phyloP scores from a whole-genome alignment of 2,888 invertebrate genomes.

The Exephanes ischioxanthus region DNA sequence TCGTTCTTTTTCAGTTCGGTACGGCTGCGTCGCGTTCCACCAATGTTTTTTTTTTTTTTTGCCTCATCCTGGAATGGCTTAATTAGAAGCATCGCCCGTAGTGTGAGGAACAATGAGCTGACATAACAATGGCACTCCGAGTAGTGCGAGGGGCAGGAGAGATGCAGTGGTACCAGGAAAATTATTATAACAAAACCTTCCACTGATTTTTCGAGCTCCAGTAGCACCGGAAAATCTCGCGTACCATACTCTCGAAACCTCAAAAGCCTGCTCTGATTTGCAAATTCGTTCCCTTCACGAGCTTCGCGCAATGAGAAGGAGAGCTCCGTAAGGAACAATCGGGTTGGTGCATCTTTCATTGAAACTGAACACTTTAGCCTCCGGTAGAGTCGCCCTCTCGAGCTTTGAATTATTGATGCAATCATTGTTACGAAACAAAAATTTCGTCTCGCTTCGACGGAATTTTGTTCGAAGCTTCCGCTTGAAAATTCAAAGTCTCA shows the following conservation, averaged over 20 bases:
- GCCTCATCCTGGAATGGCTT: slow-evolving; percentile 70
- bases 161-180: slow-evolving; percentile 24
- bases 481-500: not conserved
- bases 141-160: slow-evolving; percentile 7
- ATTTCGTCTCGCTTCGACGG: not conserved
- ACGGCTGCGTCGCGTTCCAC: not conserved
- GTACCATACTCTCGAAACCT: not conserved
- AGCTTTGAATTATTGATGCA: slow-evolving; percentile 1
- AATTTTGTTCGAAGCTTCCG: not conserved
- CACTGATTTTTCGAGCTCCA: slow-evolving; percentile 5
- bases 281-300: not conserved
- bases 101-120: slow-evolving; percentile 50
- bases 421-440: not conserved
- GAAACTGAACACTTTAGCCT: not conserved
- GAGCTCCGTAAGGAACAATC: not conserved
- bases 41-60: slow-evolving; percentile 34
- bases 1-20: not conserved
- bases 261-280: not conserved
- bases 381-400: not conserved
- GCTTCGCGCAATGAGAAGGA: too few species aligned
- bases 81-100: slow-evolving; percentile 72
- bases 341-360: not conserved
- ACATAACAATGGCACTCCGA: slow-evolving; percentile 47
- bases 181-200: slow-evolving; percentile 41
- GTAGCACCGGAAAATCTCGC: not conserved